These are phyloP conservation scores for Aselliscus stoliczkanus DNA, from an alignment of 2,797 vertebrate genomes.

Conservation along the genomic window DNA sequence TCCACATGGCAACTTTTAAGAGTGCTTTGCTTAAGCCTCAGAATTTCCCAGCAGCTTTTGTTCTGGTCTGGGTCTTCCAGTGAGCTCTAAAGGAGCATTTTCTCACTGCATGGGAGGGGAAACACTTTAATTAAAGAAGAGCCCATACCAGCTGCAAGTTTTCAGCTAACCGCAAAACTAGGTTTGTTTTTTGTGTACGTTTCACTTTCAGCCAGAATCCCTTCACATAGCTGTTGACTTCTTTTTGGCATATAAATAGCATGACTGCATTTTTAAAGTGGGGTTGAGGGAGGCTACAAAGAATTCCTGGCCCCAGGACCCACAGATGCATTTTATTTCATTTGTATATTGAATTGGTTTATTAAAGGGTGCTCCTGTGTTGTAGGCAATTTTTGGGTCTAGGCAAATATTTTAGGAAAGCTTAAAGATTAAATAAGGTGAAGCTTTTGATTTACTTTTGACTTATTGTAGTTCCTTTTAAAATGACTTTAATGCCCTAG, in stretches of 20 bases:
- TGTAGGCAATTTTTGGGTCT: not conserved
- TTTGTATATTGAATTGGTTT: not conserved
- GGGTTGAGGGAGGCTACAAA: not conserved
- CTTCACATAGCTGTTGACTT: not conserved
- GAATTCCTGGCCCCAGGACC: not conserved
- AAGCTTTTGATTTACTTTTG: constrained; percentile 9
- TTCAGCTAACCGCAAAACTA: not conserved
- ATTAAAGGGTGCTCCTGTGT: not conserved
- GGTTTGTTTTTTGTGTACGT: not conserved
- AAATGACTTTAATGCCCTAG: not conserved
- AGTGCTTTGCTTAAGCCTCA: not conserved
- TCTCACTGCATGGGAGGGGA: not conserved
- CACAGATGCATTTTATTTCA: not conserved
- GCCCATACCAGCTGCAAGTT: not conserved
- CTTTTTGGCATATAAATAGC: not conserved
- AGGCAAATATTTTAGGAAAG: not conserved
- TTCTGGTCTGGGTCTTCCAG: not conserved
- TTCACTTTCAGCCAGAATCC: constrained; percentile 12
- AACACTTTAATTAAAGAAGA: constrained; percentile 29
- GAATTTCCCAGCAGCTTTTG: constrained; percentile 26
- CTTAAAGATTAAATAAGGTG: not conserved
- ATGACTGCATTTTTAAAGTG: not conserved
- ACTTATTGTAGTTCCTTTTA: not conserved
- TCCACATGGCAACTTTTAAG: not conserved
- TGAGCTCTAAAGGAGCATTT: not conserved